phyloP scores from a whole-genome alignment of 92 coral and sea anemone genomes.

The Parazoanthus darwini region DNA sequence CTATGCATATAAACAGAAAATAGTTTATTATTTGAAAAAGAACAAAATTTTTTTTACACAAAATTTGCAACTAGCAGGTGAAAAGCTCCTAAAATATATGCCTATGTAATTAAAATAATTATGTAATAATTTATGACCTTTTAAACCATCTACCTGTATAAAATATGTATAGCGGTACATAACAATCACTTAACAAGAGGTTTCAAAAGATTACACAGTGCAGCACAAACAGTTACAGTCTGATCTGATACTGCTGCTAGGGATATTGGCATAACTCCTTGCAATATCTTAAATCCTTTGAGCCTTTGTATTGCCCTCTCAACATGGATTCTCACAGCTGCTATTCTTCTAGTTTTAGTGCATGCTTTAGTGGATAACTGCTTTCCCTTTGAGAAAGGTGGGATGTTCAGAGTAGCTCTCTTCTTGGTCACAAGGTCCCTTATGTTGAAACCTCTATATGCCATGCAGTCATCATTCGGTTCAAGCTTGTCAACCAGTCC shows the following conservation, averaged over 20 bases:
- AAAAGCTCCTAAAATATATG: too few relatives aligned
- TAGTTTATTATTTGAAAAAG: too few relatives aligned
- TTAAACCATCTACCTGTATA: not conserved
- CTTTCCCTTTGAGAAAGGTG: conserved; percentile 18
- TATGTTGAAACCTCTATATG: conserved; percentile 4
- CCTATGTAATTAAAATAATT: too few relatives aligned
- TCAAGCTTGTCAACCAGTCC: conserved; percentile 4
- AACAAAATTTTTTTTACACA: too few relatives aligned
- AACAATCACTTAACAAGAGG: conserved; percentile 21
- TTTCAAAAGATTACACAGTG: conserved; percentile 11
- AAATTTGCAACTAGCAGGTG: too few relatives aligned
- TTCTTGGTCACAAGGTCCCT: conserved; percentile 35
- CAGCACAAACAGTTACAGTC: conserved; percentile 46
- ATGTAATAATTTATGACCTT: too few relatives aligned
- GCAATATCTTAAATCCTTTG: conserved; percentile 33
- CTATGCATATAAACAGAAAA: too few relatives aligned
- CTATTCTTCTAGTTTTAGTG: conserved; percentile 40
- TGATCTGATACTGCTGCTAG: conserved; percentile 50
- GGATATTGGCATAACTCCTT: conserved; percentile 39
- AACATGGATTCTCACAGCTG: conserved; percentile 37
- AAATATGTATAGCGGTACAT: too few relatives aligned
- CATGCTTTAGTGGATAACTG: conserved; percentile 35
- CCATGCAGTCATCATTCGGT: conserved; percentile 1
- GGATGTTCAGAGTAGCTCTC: conserved; percentile 31
- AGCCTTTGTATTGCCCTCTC: conserved; percentile 44